Evolutionary conservation across 2,797 vertebrate genomes (phyloP).

Genomic region (Rhinatrema bivittatum): DNA sequence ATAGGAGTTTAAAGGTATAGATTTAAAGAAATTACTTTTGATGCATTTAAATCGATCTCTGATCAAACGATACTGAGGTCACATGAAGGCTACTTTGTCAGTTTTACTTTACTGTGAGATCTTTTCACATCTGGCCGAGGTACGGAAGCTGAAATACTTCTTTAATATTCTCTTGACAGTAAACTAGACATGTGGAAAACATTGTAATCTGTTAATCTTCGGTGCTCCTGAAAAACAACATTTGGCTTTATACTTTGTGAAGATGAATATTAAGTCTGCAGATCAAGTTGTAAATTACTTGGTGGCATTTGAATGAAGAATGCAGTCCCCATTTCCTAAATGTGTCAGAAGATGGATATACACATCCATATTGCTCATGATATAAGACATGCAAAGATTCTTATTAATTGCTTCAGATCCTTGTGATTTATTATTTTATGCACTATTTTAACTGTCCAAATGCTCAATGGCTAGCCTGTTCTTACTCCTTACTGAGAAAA

Average conservation of each 20-base stretch:
- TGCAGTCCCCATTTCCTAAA: slow-evolving; percentile 35
- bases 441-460: slow-evolving; percentile 11
- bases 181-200: slow-evolving; percentile 86
- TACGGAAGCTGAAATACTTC: slow-evolving; percentile 84
- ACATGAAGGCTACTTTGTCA: slow-evolving; percentile 68
- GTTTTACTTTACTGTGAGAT: slow-evolving; percentile 75
- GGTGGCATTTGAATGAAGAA: slow-evolving; percentile 32
- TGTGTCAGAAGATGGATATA: slow-evolving; percentile 21
- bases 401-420: slow-evolving; percentile 9
- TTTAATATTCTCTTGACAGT: slow-evolving; percentile 88
- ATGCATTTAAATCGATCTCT: slow-evolving; percentile 53
- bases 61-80: slow-evolving; percentile 68
- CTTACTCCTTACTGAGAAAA: not conserved
- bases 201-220: slow-evolving; percentile 79
- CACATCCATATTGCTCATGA: slow-evolving; percentile 29
- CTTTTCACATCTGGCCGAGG: slow-evolving; percentile 80
- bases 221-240: slow-evolving; percentile 64
- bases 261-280: slow-evolving; percentile 62
- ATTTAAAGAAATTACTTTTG: slow-evolving; percentile 53
- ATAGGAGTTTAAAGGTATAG: slow-evolving; percentile 55
- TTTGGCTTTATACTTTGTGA: slow-evolving; percentile 60
- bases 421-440: slow-evolving; percentile 3
- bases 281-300: slow-evolving; percentile 54
- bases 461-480: not conserved
- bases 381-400: slow-evolving; percentile 3